Evolutionary conservation across 1,140 invertebrate species (phyloP).

Genomic region (Drosophila pectinifera): DNA sequence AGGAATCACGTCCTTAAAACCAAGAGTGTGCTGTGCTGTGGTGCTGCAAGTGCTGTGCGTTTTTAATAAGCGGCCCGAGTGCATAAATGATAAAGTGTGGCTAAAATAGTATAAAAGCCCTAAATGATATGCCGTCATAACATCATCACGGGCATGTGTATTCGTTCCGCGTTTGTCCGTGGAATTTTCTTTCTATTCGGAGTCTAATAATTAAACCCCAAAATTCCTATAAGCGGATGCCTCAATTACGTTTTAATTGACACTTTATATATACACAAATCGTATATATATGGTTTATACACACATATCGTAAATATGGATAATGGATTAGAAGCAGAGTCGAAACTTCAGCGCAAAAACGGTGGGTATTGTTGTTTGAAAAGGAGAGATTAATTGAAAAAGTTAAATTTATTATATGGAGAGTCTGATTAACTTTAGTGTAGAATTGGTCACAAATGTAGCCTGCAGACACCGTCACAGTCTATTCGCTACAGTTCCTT

Average conservation of each 20-base stretch:
- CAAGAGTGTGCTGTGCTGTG: constrained; percentile 2
- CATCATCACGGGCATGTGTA: constrained; percentile 20
- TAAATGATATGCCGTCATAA: constrained; percentile 28
- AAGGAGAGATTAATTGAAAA: constrained; percentile 3
- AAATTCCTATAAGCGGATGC: constrained; percentile 71
- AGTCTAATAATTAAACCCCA: constrained; percentile 67
- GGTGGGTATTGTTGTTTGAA: constrained; percentile 14
- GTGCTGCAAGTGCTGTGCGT: constrained; percentile 13
- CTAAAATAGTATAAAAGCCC: constrained; percentile 43
- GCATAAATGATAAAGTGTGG: constrained; percentile 65
- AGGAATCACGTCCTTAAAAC: constrained; percentile 42
- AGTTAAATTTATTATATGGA: neutral
- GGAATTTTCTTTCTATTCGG: constrained; percentile 41
- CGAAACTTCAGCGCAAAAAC: constrained; percentile 14
- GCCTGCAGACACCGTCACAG: too few species aligned
- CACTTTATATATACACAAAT: constrained; percentile 65
- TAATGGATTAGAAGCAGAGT: constrained; percentile 33
- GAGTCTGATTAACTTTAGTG: neutral
- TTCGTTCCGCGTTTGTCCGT: constrained; percentile 52
- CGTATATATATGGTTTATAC: constrained; percentile 57
- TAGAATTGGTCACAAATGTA: neutral
- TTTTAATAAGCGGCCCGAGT: constrained; percentile 50
- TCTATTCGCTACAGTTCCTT: neutral
- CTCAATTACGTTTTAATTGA: constrained; percentile 82
- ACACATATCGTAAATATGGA: constrained; percentile 35